phyloP scores from a whole-genome alignment of 2,113 vertebrate genomes.

The Grantiella picta region DNA sequence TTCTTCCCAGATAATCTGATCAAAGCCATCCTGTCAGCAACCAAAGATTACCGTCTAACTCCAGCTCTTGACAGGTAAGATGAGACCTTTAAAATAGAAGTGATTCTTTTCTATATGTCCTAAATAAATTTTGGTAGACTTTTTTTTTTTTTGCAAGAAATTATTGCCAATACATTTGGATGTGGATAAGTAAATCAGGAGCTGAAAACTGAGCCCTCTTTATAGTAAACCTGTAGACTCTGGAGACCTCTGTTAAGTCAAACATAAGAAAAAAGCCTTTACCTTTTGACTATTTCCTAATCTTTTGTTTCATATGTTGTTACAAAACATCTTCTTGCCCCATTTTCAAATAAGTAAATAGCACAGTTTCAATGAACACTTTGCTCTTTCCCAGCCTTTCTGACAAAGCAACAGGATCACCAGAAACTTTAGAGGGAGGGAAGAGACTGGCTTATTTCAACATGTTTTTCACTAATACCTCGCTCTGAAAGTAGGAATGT shows the following conservation, averaged over 20 bases:
- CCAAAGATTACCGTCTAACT: slow-evolving; percentile 89
- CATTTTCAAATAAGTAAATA: background rate
- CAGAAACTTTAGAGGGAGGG: background rate
- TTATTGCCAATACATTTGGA: background rate
- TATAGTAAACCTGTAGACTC: background rate
- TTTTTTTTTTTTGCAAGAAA: background rate
- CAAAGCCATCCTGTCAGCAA: slow-evolving; percentile 86
- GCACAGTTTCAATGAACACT: background rate
- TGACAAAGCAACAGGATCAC: background rate
- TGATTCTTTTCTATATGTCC: background rate
- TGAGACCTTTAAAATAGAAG: background rate
- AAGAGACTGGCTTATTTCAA: background rate
- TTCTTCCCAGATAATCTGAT: slow-evolving; percentile 87
- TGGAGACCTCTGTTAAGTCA: background rate
- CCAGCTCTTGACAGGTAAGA: slow-evolving; percentile 88
- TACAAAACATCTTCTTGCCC: background rate
- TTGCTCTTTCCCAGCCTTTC: background rate
- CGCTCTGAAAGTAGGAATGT: background rate
- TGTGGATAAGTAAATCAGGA: background rate
- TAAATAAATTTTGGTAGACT: background rate
- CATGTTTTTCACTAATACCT: background rate
- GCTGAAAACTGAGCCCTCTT: background rate
- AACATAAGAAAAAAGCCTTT: background rate
- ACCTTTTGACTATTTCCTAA: background rate
- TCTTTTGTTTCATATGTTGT: background rate